Conservation (phyloP, 2,797 vertebrate species). For the Eulemur albifrons region DNA sequence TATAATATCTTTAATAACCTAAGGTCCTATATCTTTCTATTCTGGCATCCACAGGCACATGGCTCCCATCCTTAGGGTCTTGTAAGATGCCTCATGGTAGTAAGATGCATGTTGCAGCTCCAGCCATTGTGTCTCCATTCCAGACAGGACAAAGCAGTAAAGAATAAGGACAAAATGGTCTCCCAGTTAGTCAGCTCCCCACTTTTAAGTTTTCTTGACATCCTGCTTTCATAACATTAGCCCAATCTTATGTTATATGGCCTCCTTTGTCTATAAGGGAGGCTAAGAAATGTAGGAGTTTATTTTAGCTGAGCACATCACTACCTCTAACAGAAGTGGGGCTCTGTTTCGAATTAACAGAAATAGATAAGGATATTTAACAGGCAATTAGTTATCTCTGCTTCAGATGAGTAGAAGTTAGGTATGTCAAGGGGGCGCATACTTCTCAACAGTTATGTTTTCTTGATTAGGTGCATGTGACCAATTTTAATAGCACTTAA, state of each 20-base stretch:
- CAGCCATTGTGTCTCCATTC: not conserved
- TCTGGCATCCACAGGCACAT: not conserved
- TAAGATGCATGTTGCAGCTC: not conserved
- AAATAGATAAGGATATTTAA: not conserved
- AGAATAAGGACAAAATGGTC: not conserved
- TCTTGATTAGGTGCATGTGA: not conserved
- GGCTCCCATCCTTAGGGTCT: not conserved
- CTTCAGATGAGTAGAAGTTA: constrained; percentile 16
- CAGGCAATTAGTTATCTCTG: constrained; percentile 23
- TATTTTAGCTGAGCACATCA: not conserved
- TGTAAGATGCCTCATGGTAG: not conserved
- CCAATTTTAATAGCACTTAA: not conserved
- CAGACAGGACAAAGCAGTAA: not conserved
- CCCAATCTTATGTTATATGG: constrained; percentile 27
- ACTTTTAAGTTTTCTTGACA: not conserved
- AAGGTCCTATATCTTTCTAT: not conserved
- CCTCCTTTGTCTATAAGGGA: not conserved
- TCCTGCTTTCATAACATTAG: not conserved
- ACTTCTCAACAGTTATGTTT: not conserved
- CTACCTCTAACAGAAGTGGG: not conserved
- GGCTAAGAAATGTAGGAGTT: not conserved
- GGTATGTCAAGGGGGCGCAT: not conserved
- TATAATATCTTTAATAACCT: not conserved
- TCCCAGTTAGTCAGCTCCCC: not conserved
- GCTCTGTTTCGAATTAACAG: constrained; percentile 27